Evolutionary conservation across 2,888 invertebrate genomes (phyloP).

Genomic region (Rhopalosiphum nymphaeae): DNA sequence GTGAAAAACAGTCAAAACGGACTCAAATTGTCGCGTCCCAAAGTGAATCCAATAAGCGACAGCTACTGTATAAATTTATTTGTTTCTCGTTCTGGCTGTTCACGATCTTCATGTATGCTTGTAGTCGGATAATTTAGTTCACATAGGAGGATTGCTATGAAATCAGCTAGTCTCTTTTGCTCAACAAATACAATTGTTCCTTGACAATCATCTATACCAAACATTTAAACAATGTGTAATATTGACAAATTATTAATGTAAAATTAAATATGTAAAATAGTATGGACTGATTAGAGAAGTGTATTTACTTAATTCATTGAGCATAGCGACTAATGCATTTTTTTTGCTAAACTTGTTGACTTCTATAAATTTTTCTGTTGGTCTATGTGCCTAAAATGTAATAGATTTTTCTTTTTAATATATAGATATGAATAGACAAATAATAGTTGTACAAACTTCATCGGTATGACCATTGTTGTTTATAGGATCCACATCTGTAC

Average conservation of each 20-base stretch:
- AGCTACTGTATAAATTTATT: too few relatives aligned
- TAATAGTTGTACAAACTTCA: neutral
- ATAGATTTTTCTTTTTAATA: conserved; percentile 31
- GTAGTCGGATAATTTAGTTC: conserved; percentile 80
- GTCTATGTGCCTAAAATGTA: conserved; percentile 70
- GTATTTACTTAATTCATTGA: conserved; percentile 72
- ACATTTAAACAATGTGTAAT: neutral
- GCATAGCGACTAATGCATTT: conserved; percentile 78
- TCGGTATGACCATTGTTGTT: neutral
- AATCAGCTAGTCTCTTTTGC: conserved; percentile 90
- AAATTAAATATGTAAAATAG: neutral
- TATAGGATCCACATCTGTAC: neutral
- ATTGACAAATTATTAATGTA: neutral
- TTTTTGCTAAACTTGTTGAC: conserved; percentile 82
- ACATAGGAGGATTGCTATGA: conserved; percentile 85
- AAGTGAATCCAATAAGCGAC: too few relatives aligned
- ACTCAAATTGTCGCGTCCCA: too few relatives aligned
- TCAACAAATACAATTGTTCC: conserved; percentile 92
- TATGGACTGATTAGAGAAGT: neutral
- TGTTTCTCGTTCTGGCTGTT: conserved; percentile 81
- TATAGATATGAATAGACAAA: neutral
- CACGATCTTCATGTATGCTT: conserved; percentile 81
- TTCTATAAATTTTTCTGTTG: conserved; percentile 79
- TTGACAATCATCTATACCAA: conserved; percentile 66
- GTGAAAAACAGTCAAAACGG: too few relatives aligned